Conservation (phyloP, 2,888 invertebrate species). For the Conchocele bisecta region DNA sequence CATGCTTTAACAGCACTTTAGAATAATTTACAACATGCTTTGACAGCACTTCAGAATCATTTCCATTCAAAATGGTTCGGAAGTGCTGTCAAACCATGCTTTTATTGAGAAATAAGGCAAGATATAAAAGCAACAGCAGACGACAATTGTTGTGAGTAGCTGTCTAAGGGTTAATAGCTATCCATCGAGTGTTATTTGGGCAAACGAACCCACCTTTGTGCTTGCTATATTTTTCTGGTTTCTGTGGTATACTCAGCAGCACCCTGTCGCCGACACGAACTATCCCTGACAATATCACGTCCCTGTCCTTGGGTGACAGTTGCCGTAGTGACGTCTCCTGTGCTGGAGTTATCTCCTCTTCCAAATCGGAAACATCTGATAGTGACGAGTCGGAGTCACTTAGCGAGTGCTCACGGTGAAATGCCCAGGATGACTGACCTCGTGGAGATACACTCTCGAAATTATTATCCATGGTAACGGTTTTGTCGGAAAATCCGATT, state of each 20-base stretch:
- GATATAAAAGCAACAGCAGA: no score
- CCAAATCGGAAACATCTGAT: conserved; percentile 54
- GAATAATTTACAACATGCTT: no score
- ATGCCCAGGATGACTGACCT: conserved; percentile 4
- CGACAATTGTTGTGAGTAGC: no score
- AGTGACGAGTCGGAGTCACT: conserved; percentile 56
- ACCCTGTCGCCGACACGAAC: conserved; percentile 73
- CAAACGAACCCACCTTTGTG: conserved; percentile 73
- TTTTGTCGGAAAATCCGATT: conserved; percentile 41
- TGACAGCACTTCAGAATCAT: no score
- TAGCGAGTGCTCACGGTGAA: conserved; percentile 32
- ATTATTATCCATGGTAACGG: conserved; percentile 6
- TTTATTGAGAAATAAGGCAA: no score
- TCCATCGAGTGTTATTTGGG: no score
- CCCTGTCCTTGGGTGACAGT: conserved; percentile 66
- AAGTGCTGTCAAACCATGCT: no score
- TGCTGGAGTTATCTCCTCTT: conserved; percentile 48
- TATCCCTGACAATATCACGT: conserved; percentile 62
- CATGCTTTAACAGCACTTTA: no score
- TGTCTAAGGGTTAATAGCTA: no score
- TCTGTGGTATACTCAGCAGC: conserved; percentile 67
- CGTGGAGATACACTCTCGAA: neutral
- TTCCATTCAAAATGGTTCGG: no score
- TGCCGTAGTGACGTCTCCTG: conserved; percentile 52
- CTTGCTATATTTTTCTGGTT: conserved; percentile 72